Evolutionary conservation across 2,888 invertebrate species (phyloP), one percentile per base, ranked within the genome.

Genomic region (Ophion ellenae): DNA sequence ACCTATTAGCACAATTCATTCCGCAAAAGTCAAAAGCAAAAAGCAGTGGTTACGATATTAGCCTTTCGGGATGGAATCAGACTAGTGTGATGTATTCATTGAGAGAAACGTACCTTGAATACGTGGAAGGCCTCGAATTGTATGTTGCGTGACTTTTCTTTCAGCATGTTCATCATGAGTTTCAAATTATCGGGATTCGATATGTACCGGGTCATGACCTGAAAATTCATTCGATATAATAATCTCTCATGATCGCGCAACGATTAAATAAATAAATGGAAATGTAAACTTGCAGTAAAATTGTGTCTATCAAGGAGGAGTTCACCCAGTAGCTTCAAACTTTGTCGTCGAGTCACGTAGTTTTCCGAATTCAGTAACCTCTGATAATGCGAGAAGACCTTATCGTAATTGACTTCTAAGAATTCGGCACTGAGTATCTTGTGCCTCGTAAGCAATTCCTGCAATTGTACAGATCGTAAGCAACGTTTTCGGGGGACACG

Each of bases 121-220:
- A 99, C 99, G 94, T 99, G 99, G 96, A 99, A 99, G 95, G 99
- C 99, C 96, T 99, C 99, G 95, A 99, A 99, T 95, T 99, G 99
- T 94, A 99, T 99, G 96, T 99, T 99, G 92, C 99, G 97, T 91
- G 99, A 99, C 94, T 99, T 98, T 94, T 99, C 99, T 95, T 99
- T 98, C 93, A 99, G 96, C 99, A 99, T 99, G 95, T 99, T 99
- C 99, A 99, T 99, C 99, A 99, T 99, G 90, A 99, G 96, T 95
- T 99, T 99, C 89, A 99, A 96, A 95, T 99, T 99, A 94, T 99
- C 99, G 47, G 99, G 99, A 95, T 99, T 99, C 92, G 99, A 99
- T 95, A 99, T 99, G 96, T 99, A 99, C 93, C 98, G 97, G 88
- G 98, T 98, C 98, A 98, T 98, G 90, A 98, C 96, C 96, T 96